phyloP scores from a whole-genome alignment of 2,888 invertebrate species.

The Limnephilus rhombicus region DNA sequence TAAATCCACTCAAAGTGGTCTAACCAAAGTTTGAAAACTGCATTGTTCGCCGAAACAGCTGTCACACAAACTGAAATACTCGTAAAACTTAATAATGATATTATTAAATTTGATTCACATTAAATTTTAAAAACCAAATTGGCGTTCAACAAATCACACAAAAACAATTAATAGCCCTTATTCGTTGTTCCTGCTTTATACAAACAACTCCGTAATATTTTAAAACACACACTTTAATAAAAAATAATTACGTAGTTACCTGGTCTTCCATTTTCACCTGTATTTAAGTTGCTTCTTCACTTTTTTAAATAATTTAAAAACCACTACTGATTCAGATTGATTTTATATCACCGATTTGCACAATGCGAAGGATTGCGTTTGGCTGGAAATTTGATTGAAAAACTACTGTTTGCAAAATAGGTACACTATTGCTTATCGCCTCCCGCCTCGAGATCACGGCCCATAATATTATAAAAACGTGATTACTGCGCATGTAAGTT shows the following conservation, averaged over 20 bases:
- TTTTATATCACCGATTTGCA: background rate
- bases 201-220: background rate
- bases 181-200: no score
- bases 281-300: background rate
- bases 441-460: background rate
- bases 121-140: no score
- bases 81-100: no score
- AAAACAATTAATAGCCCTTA: no score
- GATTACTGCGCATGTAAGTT: background rate
- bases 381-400: background rate
- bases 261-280: background rate
- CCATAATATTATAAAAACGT: background rate
- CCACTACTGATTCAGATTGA: background rate
- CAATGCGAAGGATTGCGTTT: background rate
- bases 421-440: background rate
- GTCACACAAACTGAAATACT: no score
- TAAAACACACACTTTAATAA: background rate
- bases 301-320: background rate
- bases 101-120: no score
- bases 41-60: no score
- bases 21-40: no score
- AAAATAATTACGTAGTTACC: background rate
- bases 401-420: background rate
- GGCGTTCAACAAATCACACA: no score
- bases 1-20: no score